phyloP scores from a whole-genome alignment of 1,140 invertebrate species.

The Eupristina koningsbergeri region DNA sequence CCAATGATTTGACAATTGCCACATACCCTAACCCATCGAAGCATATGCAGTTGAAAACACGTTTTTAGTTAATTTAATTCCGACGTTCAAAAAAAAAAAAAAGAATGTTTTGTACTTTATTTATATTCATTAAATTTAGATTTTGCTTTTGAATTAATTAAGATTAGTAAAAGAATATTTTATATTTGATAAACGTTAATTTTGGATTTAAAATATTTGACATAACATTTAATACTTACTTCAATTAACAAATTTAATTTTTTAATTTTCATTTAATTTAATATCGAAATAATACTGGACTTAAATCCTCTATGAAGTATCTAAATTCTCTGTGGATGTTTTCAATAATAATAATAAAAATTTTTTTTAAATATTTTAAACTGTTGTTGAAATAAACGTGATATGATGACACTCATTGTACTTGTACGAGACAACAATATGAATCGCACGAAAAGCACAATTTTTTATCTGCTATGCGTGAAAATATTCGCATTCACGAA shows the following conservation, averaged over 20 bases:
- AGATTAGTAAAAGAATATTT: not conserved
- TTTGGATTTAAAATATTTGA: too few relatives aligned
- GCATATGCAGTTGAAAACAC: constrained; percentile 30
- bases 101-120: not conserved
- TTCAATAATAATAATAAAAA: constrained; percentile 7
- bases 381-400: constrained; percentile 39
- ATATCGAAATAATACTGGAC: not conserved
- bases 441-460: constrained; percentile 52
- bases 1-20: constrained; percentile 46
- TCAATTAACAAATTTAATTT: not conserved
- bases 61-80: not conserved
- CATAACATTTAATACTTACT: too few relatives aligned
- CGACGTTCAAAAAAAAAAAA: not conserved
- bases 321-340: too few relatives aligned
- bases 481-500: constrained; percentile 53
- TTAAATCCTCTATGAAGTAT: not conserved
- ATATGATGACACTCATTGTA: constrained; percentile 22
- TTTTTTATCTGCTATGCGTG: constrained; percentile 57
- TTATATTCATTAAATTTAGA: not conserved
- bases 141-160: not conserved
- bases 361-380: constrained; percentile 32
- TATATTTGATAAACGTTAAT: not conserved
- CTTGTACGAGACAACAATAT: not conserved
- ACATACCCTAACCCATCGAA: constrained; percentile 3
- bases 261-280: not conserved